Conservation (phyloP, 2,113 vertebrate species). For the Nyctibius bracteatus region DNA sequence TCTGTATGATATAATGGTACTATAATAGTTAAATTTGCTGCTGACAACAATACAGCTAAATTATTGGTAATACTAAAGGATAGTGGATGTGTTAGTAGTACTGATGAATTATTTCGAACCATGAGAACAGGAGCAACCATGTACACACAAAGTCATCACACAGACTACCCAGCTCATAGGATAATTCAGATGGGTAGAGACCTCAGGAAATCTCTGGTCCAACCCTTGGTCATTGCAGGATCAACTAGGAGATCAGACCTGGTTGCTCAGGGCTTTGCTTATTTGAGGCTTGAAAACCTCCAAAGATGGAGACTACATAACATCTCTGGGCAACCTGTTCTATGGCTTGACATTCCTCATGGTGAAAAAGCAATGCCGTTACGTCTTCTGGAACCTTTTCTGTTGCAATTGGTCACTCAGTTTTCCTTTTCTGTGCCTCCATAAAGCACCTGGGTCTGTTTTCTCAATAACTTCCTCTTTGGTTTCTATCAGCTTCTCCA, state of each 20-base stretch:
- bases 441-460: not conserved
- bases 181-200: not conserved
- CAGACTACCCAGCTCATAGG: not conserved
- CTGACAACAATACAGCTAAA: not conserved
- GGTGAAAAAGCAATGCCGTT: not conserved
- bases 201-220: not conserved
- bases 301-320: no score
- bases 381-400: not conserved
- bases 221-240: no score
- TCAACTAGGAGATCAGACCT: no score
- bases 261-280: not conserved
- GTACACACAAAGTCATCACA: not conserved
- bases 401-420: not conserved
- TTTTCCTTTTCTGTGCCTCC: not conserved
- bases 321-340: not conserved
- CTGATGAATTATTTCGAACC: not conserved
- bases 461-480: not conserved
- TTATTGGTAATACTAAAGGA: not conserved
- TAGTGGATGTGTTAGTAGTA: not conserved
- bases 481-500: not conserved
- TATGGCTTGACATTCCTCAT: not conserved
- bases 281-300: rapidly evolving
- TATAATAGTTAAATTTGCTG: not conserved
- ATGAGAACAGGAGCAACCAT: not conserved
- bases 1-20: not conserved